Evolutionary conservation across 2,797 vertebrate genomes (phyloP).

Genomic region (Sebastes melanostomus): DNA sequence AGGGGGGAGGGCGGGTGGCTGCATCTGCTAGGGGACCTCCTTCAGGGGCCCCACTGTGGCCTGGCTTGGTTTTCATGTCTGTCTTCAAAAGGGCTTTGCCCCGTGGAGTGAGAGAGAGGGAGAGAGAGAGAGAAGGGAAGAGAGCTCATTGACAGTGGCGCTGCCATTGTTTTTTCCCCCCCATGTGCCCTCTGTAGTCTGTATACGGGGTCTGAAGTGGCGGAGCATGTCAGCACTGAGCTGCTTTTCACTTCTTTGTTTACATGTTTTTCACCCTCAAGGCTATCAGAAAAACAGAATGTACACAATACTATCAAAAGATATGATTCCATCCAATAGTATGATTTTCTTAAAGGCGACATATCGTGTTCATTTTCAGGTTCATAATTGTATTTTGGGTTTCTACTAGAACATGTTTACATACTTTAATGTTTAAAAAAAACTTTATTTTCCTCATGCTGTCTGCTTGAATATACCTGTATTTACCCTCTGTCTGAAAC

Average conservation of each 20-base stretch:
- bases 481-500: too few relatives aligned
- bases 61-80: conserved; percentile 71
- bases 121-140: neutral
- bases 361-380: too few relatives aligned
- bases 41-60: conserved; percentile 61
- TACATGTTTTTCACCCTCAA: neutral
- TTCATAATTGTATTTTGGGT: fast-evolving
- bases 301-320: neutral
- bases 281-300: neutral
- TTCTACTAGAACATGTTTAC: too few relatives aligned
- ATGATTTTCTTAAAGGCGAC: too few relatives aligned
- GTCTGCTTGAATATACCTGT: too few relatives aligned
- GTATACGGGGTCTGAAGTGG: conserved; percentile 3
- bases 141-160: neutral
- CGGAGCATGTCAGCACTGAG: conserved; percentile 11
- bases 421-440: too few relatives aligned
- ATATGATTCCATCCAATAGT: neutral
- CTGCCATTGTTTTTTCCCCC: conserved; percentile 51
- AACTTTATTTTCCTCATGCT: fast-evolving
- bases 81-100: conserved; percentile 70
- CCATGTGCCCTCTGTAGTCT: conserved; percentile 16
- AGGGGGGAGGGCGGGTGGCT: conserved; percentile 63
- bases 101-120: conserved; percentile 4
- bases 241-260: conserved; percentile 17
- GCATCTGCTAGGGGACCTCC: conserved; percentile 86